Evolutionary conservation across 2,888 invertebrate species (phyloP).

Genomic region (Salpingus planirostris): DNA sequence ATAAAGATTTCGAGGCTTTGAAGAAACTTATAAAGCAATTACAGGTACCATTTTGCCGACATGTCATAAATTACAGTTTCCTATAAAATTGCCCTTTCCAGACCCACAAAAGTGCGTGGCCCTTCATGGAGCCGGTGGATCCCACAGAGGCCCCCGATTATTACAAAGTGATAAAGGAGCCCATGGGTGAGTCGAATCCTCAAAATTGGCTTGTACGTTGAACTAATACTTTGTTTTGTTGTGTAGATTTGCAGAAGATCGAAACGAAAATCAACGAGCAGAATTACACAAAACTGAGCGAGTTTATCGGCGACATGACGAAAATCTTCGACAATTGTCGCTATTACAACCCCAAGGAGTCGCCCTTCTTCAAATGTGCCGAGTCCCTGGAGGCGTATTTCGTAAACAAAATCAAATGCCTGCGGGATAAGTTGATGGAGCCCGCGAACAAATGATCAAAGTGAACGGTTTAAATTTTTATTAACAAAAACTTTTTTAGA

Average conservation of each 20-base stretch:
- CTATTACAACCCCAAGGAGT: slow-evolving; percentile 92
- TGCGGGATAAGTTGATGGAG: slow-evolving; percentile 75
- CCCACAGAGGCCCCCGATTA: slow-evolving; percentile 94
- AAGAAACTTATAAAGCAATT: slow-evolving; percentile 83
- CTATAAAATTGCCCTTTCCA: too few relatives aligned
- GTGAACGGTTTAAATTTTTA: slow-evolving; percentile 8
- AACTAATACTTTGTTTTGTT: slow-evolving; percentile 9
- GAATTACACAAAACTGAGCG: slow-evolving; percentile 78
- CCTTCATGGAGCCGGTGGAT: slow-evolving; percentile 96
- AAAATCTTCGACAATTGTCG: slow-evolving; percentile 99
- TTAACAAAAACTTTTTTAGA: slow-evolving; percentile 11
- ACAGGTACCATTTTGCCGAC: too few relatives aligned
- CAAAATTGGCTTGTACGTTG: slow-evolving; percentile 6
- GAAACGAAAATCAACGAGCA: slow-evolving; percentile 77
- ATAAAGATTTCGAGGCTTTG: slow-evolving; percentile 73
- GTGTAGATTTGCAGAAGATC: slow-evolving; percentile 84
- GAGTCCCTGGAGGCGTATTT: slow-evolving; percentile 92
- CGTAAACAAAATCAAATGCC: slow-evolving; percentile 84
- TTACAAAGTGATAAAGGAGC: slow-evolving; percentile 90
- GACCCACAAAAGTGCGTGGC: slow-evolving; percentile 94
- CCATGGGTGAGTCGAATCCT: slow-evolving; percentile 92
- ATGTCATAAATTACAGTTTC: too few relatives aligned
- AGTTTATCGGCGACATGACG: slow-evolving; percentile 96
- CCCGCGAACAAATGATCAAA: slow-evolving; percentile 33
- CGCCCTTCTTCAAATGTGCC: slow-evolving; percentile 93